phyloP scores from a whole-genome alignment of 2,113 vertebrate genomes.

The Pseudorasbora parva region DNA sequence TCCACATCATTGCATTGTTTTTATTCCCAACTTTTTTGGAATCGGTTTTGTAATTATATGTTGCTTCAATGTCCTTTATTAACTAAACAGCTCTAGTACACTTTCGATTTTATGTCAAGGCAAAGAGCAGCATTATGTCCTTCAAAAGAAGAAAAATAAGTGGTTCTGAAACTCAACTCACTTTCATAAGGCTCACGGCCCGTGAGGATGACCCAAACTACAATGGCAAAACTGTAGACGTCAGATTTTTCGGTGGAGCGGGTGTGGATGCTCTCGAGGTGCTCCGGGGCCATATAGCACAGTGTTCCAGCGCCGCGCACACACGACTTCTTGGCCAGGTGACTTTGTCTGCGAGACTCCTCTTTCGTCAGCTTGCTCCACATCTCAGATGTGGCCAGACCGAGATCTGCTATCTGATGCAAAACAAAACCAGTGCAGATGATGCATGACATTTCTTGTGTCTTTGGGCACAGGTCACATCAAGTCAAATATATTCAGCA shows the following conservation, averaged over 20 bases:
- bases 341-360: conserved; percentile 77
- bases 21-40: too few species aligned
- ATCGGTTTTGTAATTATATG: too few species aligned
- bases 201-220: conserved; percentile 91
- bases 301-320: conserved; percentile 85
- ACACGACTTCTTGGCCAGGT: conserved; percentile 17
- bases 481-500: background rate
- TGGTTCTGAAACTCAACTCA: conserved; percentile 66
- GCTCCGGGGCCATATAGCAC: conserved; percentile 95
- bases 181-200: conserved; percentile 88
- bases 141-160: background rate
- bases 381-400: conserved; percentile 85
- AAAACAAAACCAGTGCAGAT: background rate
- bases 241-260: conserved; percentile 89
- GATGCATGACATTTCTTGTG: background rate
- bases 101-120: too few species aligned
- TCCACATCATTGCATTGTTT: too few species aligned
- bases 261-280: conserved; percentile 80
- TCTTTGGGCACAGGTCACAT: too few species aligned
- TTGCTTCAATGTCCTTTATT: too few species aligned
- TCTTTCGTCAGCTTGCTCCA: conserved; percentile 92
- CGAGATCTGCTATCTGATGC: conserved; percentile 92
- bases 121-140: too few species aligned
- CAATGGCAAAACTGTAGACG: conserved; percentile 93
- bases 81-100: too few species aligned